phyloP scores from a whole-genome alignment of 2,113 vertebrate genomes.

The Nicator chloris region DNA sequence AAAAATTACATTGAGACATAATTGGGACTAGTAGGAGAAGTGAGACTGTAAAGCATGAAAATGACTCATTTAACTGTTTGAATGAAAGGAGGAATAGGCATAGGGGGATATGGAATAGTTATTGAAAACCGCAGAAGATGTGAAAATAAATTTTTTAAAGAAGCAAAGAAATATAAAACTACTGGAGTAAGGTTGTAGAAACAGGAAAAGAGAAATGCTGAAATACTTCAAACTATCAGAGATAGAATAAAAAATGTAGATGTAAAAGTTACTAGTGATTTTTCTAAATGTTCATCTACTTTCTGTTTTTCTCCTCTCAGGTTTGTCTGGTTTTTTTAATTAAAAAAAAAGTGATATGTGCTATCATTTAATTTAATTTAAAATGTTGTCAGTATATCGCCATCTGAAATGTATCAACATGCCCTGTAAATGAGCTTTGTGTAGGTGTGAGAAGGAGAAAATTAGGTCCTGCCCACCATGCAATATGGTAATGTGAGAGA shows the following conservation, averaged over 20 bases:
- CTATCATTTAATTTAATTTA: slow-evolving; percentile 5
- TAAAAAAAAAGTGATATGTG: not conserved
- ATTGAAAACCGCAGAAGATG: not conserved
- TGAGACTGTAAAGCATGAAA: not conserved
- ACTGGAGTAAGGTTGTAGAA: not conserved
- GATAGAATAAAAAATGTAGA: not conserved
- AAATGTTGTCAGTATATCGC: not conserved
- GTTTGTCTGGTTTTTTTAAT: not conserved
- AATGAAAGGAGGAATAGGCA: not conserved
- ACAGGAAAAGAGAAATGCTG: not conserved
- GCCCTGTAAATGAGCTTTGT: not conserved
- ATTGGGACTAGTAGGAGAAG: not conserved
- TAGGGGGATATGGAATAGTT: not conserved
- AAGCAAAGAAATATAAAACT: not conserved
- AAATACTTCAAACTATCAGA: not conserved
- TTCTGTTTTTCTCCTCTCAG: not conserved
- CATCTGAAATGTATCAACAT: slow-evolving; percentile 14
- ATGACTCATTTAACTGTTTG: not conserved
- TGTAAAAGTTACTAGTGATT: not conserved
- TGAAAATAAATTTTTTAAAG: not conserved
- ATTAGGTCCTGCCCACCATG: not conserved
- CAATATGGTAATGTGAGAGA: not conserved
- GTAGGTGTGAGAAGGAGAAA: slow-evolving; percentile 13
- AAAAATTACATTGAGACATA: not conserved
- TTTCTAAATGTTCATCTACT: not conserved